Evolutionary conservation across 1,140 invertebrate species (phyloP).

Genomic region (Calliphora vicina): DNA sequence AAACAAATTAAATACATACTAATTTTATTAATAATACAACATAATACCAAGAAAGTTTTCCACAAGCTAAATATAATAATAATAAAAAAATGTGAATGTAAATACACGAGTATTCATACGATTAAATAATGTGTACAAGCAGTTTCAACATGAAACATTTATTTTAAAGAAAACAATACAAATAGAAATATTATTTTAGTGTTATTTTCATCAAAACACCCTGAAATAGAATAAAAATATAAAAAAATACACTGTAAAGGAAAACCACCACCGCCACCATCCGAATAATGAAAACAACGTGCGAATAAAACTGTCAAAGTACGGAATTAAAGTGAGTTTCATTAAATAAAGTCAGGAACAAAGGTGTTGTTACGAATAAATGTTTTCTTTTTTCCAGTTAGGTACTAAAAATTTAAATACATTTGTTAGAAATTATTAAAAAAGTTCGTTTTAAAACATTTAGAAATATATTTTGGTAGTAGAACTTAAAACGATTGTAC

Average conservation of each 20-base stretch:
- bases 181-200: background rate
- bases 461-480: too few species aligned
- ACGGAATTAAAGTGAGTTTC: slow-evolving; percentile 14
- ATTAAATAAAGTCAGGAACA: background rate
- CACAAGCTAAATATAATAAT: background rate
- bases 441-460: too few species aligned
- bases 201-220: background rate
- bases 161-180: background rate
- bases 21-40: background rate
- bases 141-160: background rate
- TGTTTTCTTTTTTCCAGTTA: too few species aligned
- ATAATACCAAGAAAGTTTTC: background rate
- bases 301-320: background rate
- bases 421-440: too few species aligned
- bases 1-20: background rate
- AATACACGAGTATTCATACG: background rate
- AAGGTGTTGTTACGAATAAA: too few species aligned
- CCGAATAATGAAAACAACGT: slow-evolving; percentile 18
- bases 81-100: background rate
- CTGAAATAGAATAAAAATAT: background rate
- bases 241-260: background rate
- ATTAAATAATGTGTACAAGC: background rate
- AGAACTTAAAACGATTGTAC: too few species aligned
- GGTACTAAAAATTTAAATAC: too few species aligned
- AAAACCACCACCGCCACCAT: background rate